phyloP scores from a whole-genome alignment of 2,797 vertebrate genomes.

The Pseudochirops corinnae region DNA sequence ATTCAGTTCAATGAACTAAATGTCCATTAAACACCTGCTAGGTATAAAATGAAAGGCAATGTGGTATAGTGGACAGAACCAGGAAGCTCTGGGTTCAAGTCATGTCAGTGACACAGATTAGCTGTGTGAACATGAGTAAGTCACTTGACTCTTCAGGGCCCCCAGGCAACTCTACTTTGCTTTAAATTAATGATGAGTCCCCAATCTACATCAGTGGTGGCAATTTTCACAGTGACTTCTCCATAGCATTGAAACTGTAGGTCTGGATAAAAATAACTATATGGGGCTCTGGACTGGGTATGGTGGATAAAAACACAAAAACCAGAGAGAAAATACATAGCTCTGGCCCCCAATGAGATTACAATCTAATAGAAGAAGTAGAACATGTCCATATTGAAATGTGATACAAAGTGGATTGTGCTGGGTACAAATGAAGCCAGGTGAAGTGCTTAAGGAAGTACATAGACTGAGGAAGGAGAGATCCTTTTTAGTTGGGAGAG shows the following conservation, averaged over 20 bases:
- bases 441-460: neutral
- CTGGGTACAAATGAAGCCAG: neutral
- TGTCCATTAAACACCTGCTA: neutral
- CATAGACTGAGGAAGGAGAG: neutral
- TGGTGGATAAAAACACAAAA: too few species aligned
- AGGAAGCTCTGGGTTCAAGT: neutral
- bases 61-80: neutral
- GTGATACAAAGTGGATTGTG: neutral
- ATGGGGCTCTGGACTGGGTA: neutral
- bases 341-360: neutral
- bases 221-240: neutral
- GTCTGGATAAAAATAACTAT: neutral
- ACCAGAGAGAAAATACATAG: neutral
- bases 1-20: neutral
- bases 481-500: too few species aligned
- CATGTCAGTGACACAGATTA: neutral
- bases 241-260: neutral
- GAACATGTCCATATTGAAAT: neutral
- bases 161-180: neutral
- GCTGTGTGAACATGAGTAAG: neutral
- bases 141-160: neutral
- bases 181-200: neutral
- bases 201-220: neutral
- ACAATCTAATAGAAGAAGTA: neutral
- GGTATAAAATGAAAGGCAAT: neutral